phyloP scores from a whole-genome alignment of 1,140 invertebrate species.

The Wiebesia pumilae region DNA sequence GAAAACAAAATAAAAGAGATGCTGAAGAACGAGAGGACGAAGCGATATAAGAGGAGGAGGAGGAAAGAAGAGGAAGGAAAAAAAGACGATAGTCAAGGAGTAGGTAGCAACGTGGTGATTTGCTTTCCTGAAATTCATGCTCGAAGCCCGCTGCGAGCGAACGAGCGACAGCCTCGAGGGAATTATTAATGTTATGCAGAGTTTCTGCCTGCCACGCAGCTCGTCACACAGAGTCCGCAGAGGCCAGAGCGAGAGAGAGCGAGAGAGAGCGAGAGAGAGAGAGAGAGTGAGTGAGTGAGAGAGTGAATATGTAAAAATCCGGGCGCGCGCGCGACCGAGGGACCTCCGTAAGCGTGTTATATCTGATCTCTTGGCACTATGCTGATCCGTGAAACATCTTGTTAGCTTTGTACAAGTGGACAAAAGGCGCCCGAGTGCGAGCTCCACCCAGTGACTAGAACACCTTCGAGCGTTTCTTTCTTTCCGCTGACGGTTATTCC shows the following conservation, averaged over 20 bases:
- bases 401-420: constrained; percentile 69
- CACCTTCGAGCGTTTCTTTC: constrained; percentile 6
- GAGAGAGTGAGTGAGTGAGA: constrained; percentile 54
- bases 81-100: constrained; percentile 34
- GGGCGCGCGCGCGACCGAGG: constrained; percentile 42
- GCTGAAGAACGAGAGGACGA: background rate
- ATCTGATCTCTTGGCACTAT: constrained; percentile 67
- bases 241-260: constrained; percentile 25
- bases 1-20: constrained; percentile 1
- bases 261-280: constrained; percentile 38
- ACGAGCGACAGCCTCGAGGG: constrained; percentile 54
- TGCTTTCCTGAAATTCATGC: constrained; percentile 56
- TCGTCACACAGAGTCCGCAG: constrained; percentile 55
- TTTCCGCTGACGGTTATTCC: background rate
- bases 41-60: background rate
- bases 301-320: constrained; percentile 60
- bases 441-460: constrained; percentile 36
- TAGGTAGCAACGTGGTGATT: constrained; percentile 55
- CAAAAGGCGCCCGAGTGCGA: constrained; percentile 55
- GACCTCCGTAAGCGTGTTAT: constrained; percentile 63
- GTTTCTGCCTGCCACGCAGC: constrained; percentile 60
- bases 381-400: constrained; percentile 72
- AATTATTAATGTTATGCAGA: constrained; percentile 71
- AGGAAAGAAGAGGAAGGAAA: background rate
- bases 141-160: constrained; percentile 49